Conservation (phyloP, 2,888 invertebrate species). For the Eurois occulta region DNA sequence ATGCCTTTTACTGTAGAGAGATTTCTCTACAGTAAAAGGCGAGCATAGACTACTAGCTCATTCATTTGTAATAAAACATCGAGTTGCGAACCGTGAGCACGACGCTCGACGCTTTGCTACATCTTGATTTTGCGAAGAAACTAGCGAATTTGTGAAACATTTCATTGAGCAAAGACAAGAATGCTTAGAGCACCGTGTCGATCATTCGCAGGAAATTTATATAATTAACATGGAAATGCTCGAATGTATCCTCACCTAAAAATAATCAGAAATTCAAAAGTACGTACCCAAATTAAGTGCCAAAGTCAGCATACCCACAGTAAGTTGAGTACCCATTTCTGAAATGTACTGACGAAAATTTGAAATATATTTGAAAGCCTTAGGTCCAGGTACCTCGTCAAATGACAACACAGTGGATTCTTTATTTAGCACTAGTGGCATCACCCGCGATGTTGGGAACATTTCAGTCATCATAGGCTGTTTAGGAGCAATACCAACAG, state of each 20-base stretch:
- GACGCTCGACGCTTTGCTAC: not conserved
- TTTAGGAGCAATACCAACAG: slow-evolving; percentile 43
- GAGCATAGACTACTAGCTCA: not conserved
- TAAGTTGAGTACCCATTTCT: slow-evolving; percentile 91
- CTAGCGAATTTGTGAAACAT: not conserved
- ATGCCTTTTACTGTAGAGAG: too few species aligned
- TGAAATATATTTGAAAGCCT: slow-evolving; percentile 89
- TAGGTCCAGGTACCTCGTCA: slow-evolving; percentile 92
- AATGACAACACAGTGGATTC: slow-evolving; percentile 87
- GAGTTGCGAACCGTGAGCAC: not conserved
- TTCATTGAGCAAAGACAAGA: not conserved
- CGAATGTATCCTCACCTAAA: not conserved
- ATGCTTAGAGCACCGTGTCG: not conserved
- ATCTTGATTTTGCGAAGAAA: not conserved
- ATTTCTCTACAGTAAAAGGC: not conserved
- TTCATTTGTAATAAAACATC: not conserved
- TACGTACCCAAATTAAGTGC: slow-evolving; percentile 88
- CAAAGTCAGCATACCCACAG: slow-evolving; percentile 87
- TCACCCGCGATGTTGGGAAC: slow-evolving; percentile 75
- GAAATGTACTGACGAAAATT: slow-evolving; percentile 91
- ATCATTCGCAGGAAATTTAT: not conserved
- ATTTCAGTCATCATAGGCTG: slow-evolving; percentile 68
- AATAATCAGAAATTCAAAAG: slow-evolving; percentile 10
- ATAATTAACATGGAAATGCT: not conserved
- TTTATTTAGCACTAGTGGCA: slow-evolving; percentile 81